These are phyloP conservation scores for Rhodinocichla rosea DNA, from an alignment of 2,113 vertebrate species.

Conservation along the genomic window DNA sequence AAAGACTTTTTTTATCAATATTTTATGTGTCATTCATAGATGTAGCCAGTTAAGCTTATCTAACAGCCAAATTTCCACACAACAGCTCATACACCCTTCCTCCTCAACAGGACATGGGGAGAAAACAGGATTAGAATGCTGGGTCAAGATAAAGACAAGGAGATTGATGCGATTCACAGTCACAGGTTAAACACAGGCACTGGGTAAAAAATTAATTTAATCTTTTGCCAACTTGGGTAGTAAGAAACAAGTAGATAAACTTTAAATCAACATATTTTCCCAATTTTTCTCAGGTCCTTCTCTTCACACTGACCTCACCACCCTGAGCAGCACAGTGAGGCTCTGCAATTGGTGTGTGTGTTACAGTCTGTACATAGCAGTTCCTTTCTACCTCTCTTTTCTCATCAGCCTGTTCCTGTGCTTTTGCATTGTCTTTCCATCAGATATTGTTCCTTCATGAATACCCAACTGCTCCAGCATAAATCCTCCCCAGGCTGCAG, in stretches of 20 bases:
- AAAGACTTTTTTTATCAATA: background rate
- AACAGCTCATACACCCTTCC: background rate
- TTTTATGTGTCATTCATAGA: background rate
- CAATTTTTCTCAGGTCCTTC: background rate
- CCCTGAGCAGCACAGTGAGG: background rate
- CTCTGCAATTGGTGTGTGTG: background rate
- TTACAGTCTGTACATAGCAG: fast-evolving
- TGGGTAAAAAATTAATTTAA: background rate
- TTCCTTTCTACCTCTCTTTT: background rate
- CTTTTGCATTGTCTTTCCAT: background rate
- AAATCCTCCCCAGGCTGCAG: background rate
- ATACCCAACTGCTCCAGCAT: background rate
- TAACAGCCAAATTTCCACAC: background rate
- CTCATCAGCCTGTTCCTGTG: background rate
- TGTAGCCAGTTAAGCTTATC: background rate
- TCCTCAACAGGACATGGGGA: background rate
- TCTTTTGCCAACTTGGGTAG: background rate
- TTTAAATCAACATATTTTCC: background rate
- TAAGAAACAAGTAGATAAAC: background rate
- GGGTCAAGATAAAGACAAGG: background rate
- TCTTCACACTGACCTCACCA: background rate
- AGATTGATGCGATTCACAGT: background rate
- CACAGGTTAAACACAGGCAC: background rate
- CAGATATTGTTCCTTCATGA: background rate
- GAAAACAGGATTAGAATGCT: background rate